phyloP scores from a whole-genome alignment of 2,888 invertebrate species.

The Linnaemya tessellans region DNA sequence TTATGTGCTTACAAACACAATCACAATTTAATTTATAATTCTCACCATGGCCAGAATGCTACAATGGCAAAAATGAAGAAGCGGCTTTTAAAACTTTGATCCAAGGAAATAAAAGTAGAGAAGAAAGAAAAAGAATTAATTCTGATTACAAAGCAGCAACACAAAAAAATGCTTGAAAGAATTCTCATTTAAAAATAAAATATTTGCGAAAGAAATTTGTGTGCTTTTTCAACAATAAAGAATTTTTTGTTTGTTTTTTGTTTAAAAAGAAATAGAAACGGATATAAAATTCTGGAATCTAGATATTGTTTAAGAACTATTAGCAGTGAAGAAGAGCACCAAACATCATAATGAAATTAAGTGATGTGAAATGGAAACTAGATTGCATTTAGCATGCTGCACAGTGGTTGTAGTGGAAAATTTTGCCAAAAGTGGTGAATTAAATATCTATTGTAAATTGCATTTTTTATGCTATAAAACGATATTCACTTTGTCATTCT shows the following conservation, averaged over 20 bases:
- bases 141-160: conserved; percentile 12
- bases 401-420: conserved; percentile 25
- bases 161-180: conserved; percentile 39
- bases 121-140: conserved; percentile 5
- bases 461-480: too few relatives aligned
- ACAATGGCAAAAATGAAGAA: not conserved
- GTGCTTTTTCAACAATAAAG: not conserved
- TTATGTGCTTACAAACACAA: conserved; percentile 12
- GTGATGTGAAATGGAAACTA: conserved; percentile 65
- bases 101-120: conserved; percentile 35
- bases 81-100: conserved; percentile 59
- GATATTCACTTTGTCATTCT: too few relatives aligned
- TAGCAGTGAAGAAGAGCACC: conserved; percentile 14
- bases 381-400: conserved; percentile 47
- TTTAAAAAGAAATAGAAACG: conserved; percentile 28
- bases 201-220: conserved; percentile 55
- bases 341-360: conserved; percentile 50
- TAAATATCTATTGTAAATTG: too few relatives aligned
- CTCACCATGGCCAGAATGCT: not conserved
- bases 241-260: conserved; percentile 8
- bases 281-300: conserved; percentile 43
- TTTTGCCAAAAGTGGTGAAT: not conserved
- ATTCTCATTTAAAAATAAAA: conserved; percentile 62
- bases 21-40: conserved; percentile 14
- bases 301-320: not conserved